phyloP scores from a whole-genome alignment of 2,113 vertebrate genomes.

The Paradisaea rubra region DNA sequence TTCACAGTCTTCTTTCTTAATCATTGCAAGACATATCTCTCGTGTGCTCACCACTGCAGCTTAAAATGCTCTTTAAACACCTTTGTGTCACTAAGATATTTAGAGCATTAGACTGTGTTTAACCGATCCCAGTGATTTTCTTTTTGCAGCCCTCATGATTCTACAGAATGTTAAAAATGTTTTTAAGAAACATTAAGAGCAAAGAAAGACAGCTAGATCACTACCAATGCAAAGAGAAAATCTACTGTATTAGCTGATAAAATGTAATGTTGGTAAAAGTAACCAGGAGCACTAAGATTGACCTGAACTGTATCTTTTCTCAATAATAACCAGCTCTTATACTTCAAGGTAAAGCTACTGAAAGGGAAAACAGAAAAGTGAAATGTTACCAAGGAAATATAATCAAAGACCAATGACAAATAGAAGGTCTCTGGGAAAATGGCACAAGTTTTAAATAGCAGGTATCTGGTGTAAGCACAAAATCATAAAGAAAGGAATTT shows the following conservation, averaged over 20 bases:
- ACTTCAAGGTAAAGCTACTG: neutral
- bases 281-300: neutral
- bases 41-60: neutral
- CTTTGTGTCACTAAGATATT: neutral
- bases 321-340: neutral
- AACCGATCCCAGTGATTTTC: neutral
- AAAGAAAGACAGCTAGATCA: neutral
- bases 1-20: neutral
- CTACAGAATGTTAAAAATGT: neutral
- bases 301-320: neutral
- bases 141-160: neutral
- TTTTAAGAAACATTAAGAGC: neutral
- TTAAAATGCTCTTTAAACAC: neutral
- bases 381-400: conserved; percentile 6
- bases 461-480: neutral
- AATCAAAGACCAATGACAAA: neutral
- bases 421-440: neutral
- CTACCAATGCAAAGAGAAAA: neutral
- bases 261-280: neutral
- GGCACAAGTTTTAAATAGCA: neutral
- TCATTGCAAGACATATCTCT: neutral
- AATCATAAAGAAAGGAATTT: neutral
- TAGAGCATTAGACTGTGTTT: neutral
- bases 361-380: neutral
- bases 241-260: neutral